Evolutionary conservation across 1,140 invertebrate genomes (phyloP).

Genomic region (Lepidurus arcticus): DNA sequence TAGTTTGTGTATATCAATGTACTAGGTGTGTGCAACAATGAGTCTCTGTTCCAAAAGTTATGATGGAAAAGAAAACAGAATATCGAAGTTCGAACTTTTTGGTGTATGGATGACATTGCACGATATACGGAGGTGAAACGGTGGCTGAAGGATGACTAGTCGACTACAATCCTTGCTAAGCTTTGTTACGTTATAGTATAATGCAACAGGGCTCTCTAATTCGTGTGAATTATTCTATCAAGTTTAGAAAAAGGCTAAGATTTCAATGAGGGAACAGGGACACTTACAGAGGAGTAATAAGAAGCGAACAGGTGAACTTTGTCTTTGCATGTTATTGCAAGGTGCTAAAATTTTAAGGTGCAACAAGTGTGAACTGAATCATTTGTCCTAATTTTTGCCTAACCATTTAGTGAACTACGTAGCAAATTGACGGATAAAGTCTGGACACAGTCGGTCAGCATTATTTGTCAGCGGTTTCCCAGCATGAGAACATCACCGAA

Average conservation of each 20-base stretch:
- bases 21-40: slow-evolving; percentile 1
- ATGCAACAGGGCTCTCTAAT: neutral
- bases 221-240: neutral
- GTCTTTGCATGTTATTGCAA: neutral
- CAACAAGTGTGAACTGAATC: neutral
- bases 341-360: neutral
- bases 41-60: neutral
- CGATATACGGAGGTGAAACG: neutral
- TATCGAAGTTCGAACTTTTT: neutral
- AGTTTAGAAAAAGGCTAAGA: neutral
- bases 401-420: neutral
- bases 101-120: slow-evolving; percentile 10
- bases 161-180: slow-evolving; percentile 14
- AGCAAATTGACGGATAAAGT: neutral
- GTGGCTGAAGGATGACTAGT: slow-evolving; percentile 14
- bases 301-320: neutral
- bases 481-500: too few species aligned
- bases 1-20: neutral
- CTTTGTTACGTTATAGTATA: slow-evolving; percentile 16
- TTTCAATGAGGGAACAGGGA: slow-evolving; percentile 5
- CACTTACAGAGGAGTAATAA: slow-evolving; percentile 3
- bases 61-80: neutral
- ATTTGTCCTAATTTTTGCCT: neutral
- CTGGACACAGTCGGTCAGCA: neutral
- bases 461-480: too few species aligned